Evolutionary conservation across 2,888 invertebrate genomes (phyloP), one percentile per base, ranked within the genome.

Genomic region (Teleogryllus oceanicus): DNA sequence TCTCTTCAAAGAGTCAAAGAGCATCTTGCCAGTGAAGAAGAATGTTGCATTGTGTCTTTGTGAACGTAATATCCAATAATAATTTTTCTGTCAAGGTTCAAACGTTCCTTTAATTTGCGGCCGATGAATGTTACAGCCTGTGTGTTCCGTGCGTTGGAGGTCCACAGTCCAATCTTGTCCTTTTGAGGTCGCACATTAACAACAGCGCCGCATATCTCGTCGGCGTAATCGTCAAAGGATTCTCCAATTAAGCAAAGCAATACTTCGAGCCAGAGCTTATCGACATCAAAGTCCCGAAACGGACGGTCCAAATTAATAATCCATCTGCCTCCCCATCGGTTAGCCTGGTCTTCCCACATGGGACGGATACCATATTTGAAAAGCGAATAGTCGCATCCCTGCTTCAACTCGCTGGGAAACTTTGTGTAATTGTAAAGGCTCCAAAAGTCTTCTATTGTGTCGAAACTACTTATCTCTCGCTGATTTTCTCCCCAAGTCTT

Each of bases 71-170:
- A 62, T 62, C 62, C 62, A 62, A 62, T 62, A 62, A 62, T 62
- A 62, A 62, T 62, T n/a, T 62, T 62, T 62, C 62, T 62, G 62
- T 62, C 62, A 62, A 62, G 62, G n/a, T 62, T 62, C n/a, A 62
- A 62, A 62, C 62, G 62, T 62, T 62, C 62, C 10, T 62, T 62
- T 62, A 62, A 62, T n/a, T 62, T 62, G 3, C 62, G 62, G 13
- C 62, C 62, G n/a, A 62, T 62, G 16, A n/a, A 13, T n/a, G n/a
- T 62, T 3, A 62, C 62, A 62, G 62, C 62, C n/a, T 62, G 62
- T 62, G 62, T 62, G n/a, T 62, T 62, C 13, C 62, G 62, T 62
- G 62, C 62, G n/a, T 62, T 62, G 16, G 62, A 62, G 62, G 62
- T 62, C 62, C 62, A 62, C 62, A 62, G 62, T 18, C 62, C 62